phyloP scores from a whole-genome alignment of 2,888 invertebrate genomes.

The Chydorus sphaericus region DNA sequence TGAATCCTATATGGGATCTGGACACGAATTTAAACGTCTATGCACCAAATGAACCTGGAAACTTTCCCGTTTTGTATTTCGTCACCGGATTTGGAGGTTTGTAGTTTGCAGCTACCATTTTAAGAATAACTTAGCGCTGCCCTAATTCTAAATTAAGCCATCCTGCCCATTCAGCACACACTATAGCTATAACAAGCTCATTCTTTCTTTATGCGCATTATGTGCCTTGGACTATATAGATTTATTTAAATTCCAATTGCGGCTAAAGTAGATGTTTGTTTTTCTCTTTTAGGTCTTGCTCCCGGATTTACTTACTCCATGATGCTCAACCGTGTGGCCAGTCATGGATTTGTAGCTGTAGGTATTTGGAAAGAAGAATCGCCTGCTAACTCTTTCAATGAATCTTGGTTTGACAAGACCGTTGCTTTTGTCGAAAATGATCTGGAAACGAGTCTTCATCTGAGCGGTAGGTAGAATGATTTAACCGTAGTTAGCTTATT shows the following conservation, averaged over 20 bases:
- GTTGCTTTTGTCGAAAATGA: slow-evolving; percentile 7
- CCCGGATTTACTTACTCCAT: slow-evolving; percentile 4
- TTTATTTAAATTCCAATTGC: not conserved
- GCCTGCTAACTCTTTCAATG: slow-evolving; percentile 16
- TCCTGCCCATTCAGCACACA: not conserved
- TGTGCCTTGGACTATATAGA: not conserved
- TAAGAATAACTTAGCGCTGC: not conserved
- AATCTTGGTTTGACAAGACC: slow-evolving; percentile 3
- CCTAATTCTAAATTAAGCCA: not conserved
- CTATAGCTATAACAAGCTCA: too few relatives aligned
- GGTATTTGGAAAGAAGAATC: slow-evolving; percentile 18
- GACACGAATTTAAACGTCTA: slow-evolving; percentile 14
- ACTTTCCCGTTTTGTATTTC: slow-evolving; percentile 11
- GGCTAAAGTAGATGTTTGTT: not conserved
- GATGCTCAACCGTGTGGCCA: slow-evolving; percentile 14
- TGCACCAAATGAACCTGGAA: slow-evolving; percentile 14
- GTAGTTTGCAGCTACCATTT: not conserved
- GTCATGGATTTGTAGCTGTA: slow-evolving; percentile 17
- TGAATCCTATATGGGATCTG: too few relatives aligned
- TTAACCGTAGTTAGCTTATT: not conserved
- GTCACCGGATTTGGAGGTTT: slow-evolving; percentile 10
- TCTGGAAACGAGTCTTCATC: slow-evolving; percentile 7
- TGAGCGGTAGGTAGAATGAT: too few relatives aligned
- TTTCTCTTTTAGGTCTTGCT: not conserved
- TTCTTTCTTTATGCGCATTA: too few relatives aligned